Conservation (phyloP, 2,113 vertebrate genomes). For the Chroicocephalus ridibundus region DNA sequence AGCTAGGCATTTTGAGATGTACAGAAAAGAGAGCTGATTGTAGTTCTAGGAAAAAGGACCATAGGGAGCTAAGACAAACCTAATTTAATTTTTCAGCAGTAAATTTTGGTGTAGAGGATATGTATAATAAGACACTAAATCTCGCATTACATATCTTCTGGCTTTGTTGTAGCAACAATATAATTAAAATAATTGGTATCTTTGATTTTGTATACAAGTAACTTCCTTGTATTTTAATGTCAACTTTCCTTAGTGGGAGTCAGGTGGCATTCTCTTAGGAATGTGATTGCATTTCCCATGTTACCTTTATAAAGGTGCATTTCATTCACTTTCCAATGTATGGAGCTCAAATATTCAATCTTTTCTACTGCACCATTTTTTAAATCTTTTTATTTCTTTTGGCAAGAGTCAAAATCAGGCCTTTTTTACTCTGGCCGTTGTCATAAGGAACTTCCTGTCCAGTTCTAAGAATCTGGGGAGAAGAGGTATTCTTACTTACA, state of each 20-base stretch:
- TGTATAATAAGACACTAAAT: neutral
- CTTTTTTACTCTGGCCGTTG: neutral
- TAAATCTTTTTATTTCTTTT: neutral
- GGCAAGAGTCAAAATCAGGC: neutral
- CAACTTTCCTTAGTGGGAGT: neutral
- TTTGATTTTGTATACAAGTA: neutral
- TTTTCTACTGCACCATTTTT: neutral
- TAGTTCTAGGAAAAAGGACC: neutral
- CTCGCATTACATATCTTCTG: neutral
- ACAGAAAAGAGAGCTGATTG: neutral
- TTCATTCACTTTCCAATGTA: neutral
- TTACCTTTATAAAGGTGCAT: neutral
- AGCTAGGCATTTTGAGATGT: neutral
- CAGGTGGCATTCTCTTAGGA: neutral
- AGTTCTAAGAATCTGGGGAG: neutral
- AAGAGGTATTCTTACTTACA: neutral
- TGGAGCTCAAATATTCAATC: neutral
- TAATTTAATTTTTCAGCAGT: neutral
- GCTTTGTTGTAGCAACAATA: neutral
- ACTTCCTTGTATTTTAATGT: neutral
- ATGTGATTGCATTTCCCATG: neutral
- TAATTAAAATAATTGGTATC: neutral
- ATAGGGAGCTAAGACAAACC: neutral
- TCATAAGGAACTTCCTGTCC: neutral
- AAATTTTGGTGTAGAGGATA: neutral